These are phyloP conservation scores for Brachionichthys hirsutus DNA, from an alignment of 2,113 vertebrate genomes.

Conservation along the genomic window DNA sequence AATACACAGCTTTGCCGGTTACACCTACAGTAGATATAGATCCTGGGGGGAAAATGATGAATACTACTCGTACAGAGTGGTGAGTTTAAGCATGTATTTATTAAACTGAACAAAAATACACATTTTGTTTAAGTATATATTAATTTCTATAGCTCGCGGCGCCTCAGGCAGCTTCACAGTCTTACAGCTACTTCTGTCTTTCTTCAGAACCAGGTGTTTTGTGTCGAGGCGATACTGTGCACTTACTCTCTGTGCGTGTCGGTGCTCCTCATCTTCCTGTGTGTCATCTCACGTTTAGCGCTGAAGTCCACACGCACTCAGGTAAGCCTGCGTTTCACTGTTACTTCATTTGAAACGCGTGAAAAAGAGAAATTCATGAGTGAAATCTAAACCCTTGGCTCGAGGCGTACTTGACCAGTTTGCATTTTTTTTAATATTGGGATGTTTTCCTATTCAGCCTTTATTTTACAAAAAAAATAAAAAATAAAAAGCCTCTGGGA, in stretches of 20 bases:
- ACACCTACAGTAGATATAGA: too few relatives aligned
- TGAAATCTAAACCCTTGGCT: background rate
- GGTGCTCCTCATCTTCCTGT: constrained; percentile 63
- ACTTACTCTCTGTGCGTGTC: constrained; percentile 37
- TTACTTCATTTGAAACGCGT: background rate
- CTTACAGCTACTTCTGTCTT: too few relatives aligned
- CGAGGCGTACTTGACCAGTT: background rate
- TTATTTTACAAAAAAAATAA: background rate
- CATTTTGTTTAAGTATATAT: too few relatives aligned
- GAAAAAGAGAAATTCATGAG: too few relatives aligned
- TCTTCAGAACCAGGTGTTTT: accelerated
- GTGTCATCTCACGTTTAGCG: constrained; percentile 35
- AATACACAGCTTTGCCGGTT: accelerated
- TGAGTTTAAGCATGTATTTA: too few relatives aligned
- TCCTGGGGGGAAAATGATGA: too few relatives aligned
- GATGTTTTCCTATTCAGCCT: background rate
- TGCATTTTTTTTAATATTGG: too few relatives aligned
- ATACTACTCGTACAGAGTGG: too few relatives aligned
- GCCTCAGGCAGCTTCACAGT: too few relatives aligned
- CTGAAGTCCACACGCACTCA: constrained; percentile 62
- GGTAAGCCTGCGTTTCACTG: constrained; percentile 26
- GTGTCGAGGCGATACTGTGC: constrained; percentile 37
- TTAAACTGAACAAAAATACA: too few relatives aligned
- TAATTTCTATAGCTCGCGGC: too few relatives aligned
- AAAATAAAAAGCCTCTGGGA: background rate